Conservation (phyloP, 2,888 invertebrate species). For the Aphidius colemani region DNA sequence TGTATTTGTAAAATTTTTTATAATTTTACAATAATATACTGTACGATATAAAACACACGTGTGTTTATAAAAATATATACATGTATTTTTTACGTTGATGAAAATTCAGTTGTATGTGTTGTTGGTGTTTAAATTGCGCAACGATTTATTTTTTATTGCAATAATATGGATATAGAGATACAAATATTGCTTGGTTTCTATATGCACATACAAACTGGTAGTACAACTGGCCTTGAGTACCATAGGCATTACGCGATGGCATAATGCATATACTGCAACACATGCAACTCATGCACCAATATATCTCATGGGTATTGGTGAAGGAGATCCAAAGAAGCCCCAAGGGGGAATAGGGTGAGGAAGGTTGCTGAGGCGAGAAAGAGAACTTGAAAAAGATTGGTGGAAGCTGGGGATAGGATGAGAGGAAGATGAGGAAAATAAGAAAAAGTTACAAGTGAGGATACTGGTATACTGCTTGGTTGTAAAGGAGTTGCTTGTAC, state of each 20-base stretch:
- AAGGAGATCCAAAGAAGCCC: neutral
- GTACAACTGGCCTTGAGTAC: conserved; percentile 58
- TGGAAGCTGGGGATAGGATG: conserved; percentile 18
- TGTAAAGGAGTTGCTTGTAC: conserved; percentile 12
- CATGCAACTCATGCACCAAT: neutral
- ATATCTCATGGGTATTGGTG: neutral
- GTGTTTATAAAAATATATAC: neutral
- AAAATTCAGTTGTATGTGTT: conserved; percentile 29
- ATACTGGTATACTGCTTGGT: conserved; percentile 4
- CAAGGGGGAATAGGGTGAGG: conserved; percentile 6
- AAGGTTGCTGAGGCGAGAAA: neutral
- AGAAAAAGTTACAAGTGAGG: too few relatives aligned
- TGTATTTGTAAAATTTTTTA: neutral
- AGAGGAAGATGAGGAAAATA: conserved; percentile 1
- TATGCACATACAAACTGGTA: conserved; percentile 42
- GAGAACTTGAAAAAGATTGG: conserved; percentile 2
- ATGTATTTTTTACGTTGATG: conserved; percentile 11
- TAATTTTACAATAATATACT: too few relatives aligned
- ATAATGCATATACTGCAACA: conserved; percentile 47
- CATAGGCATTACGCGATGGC: conserved; percentile 54
- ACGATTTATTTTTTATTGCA: conserved; percentile 56
- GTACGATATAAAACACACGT: neutral
- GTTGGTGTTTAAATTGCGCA: conserved; percentile 49
- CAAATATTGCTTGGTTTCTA: conserved; percentile 11
- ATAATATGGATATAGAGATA: conserved; percentile 32